Percentiles rank a stretch among this genome's conserved stretches.
Evolutionary conservation across 2,797 vertebrate genomes (phyloP).

Genomic region (Salmo trutta): DNA sequence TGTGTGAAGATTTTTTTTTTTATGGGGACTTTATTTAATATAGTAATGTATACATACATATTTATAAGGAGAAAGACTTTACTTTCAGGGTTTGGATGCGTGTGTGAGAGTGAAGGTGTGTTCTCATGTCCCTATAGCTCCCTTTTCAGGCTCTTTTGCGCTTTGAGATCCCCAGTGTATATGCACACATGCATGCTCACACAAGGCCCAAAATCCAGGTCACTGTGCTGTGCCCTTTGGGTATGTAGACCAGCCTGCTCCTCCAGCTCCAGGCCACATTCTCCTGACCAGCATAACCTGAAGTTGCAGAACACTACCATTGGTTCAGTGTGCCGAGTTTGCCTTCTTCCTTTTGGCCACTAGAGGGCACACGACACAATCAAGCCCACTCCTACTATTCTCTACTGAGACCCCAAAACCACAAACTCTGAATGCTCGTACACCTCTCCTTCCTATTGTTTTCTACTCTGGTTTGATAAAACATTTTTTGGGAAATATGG

Average conservation of each 20-base stretch:
- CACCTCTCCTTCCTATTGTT: slow-evolving; percentile 26
- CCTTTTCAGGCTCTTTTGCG: slow-evolving; percentile 24
- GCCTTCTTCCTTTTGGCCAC: slow-evolving; percentile 33
- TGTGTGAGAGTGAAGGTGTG: slow-evolving; percentile 21
- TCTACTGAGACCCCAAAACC: slow-evolving; percentile 11
- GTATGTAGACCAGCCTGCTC: slow-evolving; percentile 32
- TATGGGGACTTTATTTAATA: slow-evolving; percentile 69
- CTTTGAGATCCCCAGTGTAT: slow-evolving; percentile 54
- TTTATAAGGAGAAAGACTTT: slow-evolving; percentile 60
- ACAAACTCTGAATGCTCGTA: slow-evolving; percentile 35
- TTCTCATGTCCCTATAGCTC: slow-evolving; percentile 15
- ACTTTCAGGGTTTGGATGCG: slow-evolving; percentile 32
- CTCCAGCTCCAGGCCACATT: slow-evolving; percentile 29
- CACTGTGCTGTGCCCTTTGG: slow-evolving; percentile 31
- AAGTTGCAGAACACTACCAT: slow-evolving; percentile 70
- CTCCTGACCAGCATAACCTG: slow-evolving; percentile 55
- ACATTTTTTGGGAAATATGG: slow-evolving; percentile 5
- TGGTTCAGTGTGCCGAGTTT: slow-evolving; percentile 29
- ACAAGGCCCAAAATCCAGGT: slow-evolving; percentile 21
- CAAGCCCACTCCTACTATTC: slow-evolving; percentile 29
- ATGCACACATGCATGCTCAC: slow-evolving; percentile 41
- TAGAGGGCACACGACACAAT: slow-evolving; percentile 40
- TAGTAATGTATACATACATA: slow-evolving; percentile 66
- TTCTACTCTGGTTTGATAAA: slow-evolving; percentile 40
- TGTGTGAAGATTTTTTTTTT: slow-evolving; percentile 61